phyloP scores from a whole-genome alignment of 2,113 vertebrate genomes.

The Hyaena hyaena region DNA sequence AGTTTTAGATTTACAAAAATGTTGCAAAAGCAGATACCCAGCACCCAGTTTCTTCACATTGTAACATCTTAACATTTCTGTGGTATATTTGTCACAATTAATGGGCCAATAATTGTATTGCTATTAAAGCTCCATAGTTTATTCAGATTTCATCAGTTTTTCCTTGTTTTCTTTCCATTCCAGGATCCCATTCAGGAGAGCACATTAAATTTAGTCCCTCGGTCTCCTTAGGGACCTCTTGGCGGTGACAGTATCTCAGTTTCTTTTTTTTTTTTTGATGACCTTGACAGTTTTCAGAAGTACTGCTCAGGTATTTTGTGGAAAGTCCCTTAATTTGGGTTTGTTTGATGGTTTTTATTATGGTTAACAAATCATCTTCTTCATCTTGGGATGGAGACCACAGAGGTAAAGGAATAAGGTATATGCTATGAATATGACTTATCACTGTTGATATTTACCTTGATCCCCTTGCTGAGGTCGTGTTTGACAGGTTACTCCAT shows the following conservation, averaged over 20 bases:
- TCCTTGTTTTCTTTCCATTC: not conserved
- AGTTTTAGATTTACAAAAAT: not conserved
- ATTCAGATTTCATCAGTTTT: not conserved
- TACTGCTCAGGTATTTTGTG: not conserved
- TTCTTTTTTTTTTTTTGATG: not conserved
- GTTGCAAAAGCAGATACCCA: not conserved
- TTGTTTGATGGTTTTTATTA: not conserved
- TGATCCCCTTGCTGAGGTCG: not conserved
- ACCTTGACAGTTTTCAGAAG: not conserved
- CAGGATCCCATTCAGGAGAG: not conserved
- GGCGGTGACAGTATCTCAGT: not conserved
- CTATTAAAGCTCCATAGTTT: not conserved
- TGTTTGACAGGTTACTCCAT: not conserved
- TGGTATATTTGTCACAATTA: not conserved
- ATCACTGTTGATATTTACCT: not conserved
- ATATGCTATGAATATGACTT: not conserved
- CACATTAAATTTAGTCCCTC: not conserved
- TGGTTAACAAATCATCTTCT: not conserved
- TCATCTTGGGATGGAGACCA: not conserved
- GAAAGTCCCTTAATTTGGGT: not conserved
- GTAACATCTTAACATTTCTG: not conserved
- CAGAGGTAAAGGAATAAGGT: not conserved
- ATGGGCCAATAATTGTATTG: not conserved
- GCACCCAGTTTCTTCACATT: not conserved
- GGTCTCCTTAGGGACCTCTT: not conserved